Evolutionary conservation across 2,888 invertebrate species (phyloP).

Genomic region (Herminia tarsipennalis): DNA sequence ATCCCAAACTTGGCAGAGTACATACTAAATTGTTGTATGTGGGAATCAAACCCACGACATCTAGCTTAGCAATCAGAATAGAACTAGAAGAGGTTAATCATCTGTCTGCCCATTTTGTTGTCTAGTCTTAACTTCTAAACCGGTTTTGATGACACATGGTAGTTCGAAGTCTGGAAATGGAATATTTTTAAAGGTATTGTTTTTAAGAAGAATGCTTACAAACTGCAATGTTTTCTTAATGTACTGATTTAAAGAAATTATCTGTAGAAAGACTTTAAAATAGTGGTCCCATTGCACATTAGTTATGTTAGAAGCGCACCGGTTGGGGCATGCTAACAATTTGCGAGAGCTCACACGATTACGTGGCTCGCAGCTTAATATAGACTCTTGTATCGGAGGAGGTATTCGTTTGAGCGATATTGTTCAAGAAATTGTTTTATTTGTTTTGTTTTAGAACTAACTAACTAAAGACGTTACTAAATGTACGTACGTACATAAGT

Average conservation of each 20-base stretch:
- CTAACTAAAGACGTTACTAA: no score
- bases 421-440: constrained; percentile 2
- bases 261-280: constrained; percentile 10
- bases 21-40: no score
- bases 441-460: neutral
- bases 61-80: no score
- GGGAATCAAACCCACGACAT: no score
- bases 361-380: constrained; percentile 11
- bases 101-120: no score
- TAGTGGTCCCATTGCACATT: constrained; percentile 12
- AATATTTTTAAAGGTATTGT: no score
- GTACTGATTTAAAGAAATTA: neutral
- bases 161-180: no score
- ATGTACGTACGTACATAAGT: no score
- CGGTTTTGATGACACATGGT: no score
- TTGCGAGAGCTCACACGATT: constrained; percentile 19
- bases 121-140: no score
- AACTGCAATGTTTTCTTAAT: neutral
- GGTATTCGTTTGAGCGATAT: constrained; percentile 12
- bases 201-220: neutral
- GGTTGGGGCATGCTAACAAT: constrained; percentile 42
- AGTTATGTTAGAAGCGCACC: constrained; percentile 26
- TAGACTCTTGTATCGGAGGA: neutral
- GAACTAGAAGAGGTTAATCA: no score
- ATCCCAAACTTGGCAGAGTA: no score